Evolutionary conservation across 1,140 invertebrate genomes (phyloP).

Genomic region (Bombus haemorrhoidalis): DNA sequence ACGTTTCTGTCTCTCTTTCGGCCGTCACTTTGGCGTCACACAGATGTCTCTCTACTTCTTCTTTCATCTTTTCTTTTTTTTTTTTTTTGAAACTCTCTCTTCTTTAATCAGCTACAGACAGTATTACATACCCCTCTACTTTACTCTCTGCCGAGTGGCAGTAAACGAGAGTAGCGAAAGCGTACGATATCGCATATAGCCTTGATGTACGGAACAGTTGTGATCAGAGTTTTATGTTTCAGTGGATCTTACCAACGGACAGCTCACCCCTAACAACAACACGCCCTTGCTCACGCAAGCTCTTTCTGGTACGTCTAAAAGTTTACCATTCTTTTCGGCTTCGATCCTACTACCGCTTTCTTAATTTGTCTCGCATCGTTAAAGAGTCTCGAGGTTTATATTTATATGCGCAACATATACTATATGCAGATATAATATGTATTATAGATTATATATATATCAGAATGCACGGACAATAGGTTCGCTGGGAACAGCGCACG

Average conservation of each 20-base stretch:
- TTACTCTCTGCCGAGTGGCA: not conserved
- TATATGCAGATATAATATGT: no score
- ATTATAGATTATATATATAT: not conserved
- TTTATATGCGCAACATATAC: not conserved
- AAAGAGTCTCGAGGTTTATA: not conserved
- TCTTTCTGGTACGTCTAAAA: conserved; percentile 91
- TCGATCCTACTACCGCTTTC: conserved; percentile 52
- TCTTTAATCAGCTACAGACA: conserved; percentile 44
- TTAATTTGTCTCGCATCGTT: conserved; percentile 37
- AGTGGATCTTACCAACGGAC: conserved; percentile 97
- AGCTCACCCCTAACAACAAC: conserved; percentile 96
- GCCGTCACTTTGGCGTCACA: conserved; percentile 46
- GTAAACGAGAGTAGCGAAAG: conserved; percentile 40
- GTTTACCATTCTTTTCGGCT: conserved; percentile 49
- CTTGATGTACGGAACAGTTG: conserved; percentile 70
- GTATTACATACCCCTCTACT: conserved; percentile 4
- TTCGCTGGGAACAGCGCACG: conserved; percentile 36
- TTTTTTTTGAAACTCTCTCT: conserved; percentile 2
- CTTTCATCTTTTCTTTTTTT: conserved; percentile 7
- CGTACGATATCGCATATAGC: conserved; percentile 6
- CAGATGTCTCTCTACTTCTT: conserved; percentile 39
- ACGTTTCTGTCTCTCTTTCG: conserved; percentile 51
- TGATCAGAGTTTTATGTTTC: conserved; percentile 85
- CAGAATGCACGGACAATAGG: conserved; percentile 35
- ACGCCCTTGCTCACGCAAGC: conserved; percentile 96